Conservation (phyloP, 2,113 vertebrate genomes). For the Trematomus loennbergii region DNA sequence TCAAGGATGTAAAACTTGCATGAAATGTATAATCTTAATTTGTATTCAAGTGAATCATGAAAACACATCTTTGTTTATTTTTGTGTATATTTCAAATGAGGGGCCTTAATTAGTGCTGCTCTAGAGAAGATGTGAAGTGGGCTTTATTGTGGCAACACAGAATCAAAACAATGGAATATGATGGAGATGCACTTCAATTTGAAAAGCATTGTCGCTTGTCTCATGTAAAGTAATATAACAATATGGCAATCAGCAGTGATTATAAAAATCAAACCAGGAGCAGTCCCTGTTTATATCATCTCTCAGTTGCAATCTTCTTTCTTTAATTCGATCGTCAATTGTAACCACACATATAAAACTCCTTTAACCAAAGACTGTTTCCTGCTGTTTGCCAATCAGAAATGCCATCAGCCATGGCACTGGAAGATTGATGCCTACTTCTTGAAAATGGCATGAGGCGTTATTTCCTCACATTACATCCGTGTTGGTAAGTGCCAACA, state of each 20-base stretch:
- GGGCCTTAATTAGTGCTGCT: background rate
- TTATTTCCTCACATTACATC: constrained; percentile 16
- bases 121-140: background rate
- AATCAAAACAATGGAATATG: constrained; percentile 38
- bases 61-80: background rate
- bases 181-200: constrained; percentile 39
- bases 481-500: background rate
- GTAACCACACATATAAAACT: constrained; percentile 15
- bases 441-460: background rate
- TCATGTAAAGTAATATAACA: constrained; percentile 17
- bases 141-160: constrained; percentile 17
- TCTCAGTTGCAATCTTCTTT: constrained; percentile 16
- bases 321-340: background rate
- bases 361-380: constrained; percentile 16
- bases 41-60: background rate
- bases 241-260: constrained; percentile 54
- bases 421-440: background rate
- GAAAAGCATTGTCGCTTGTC: constrained; percentile 3
- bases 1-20: background rate
- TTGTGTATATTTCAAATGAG: background rate
- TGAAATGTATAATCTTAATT: background rate
- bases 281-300: constrained; percentile 1
- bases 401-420: constrained; percentile 14
- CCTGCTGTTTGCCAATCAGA: constrained; percentile 16
- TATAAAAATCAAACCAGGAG: constrained; percentile 33